Base-by-base conservation (phyloP, 2,113 vertebrate species). In the Cinclus cinclus region DNA sequence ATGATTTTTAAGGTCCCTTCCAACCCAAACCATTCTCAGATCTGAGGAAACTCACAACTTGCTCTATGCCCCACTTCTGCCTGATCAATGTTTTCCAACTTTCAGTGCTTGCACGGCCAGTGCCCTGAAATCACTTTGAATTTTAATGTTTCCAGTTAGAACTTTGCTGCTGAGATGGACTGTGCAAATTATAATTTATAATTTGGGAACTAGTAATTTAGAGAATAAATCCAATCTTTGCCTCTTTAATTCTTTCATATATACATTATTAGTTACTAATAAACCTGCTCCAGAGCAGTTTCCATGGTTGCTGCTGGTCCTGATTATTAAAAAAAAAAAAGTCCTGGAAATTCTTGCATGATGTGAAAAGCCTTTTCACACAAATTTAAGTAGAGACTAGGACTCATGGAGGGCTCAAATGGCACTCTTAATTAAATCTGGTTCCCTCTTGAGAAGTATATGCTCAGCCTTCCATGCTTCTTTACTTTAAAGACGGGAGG, bases 91-190 rank as follows among this genome's bases (percentile, higher is more conserved):
- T 6, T 62, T 14, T 15, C 41, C 62, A 46, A 2, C 5, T 22
- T 8, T 24, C 11, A 20, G 8, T 1, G 46, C 6, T 53, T 22
- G 28, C 44, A 9, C 0, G 0, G 46, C 15, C 56, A 22, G 0
- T 13, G 35, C 31, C 22, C 25, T 37, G 47, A 50, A 59, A 63
- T 28, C 27, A 14, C 1, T 30, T 7, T 0, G 1, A 7, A 60
- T 76, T 39, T 14, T 31, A 20, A 1, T 8, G 22, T n/a, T 52
- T 52, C 41, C 24, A 6, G 24, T 19, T 50, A 50, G 44, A 82
- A 60, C 23, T 78, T 50, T 11, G 23, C 39, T 28, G 35, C 6
- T 27, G 39, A 27, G 9, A 15, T 53, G 24, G 27, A 13, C 7
- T 13, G 11, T 52, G 50, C 28, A 12, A 37, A 37, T 37, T 37